Evolutionary conservation across 2,888 invertebrate genomes (phyloP), one percentile per base, ranked within the genome.

Genomic region (Entomobrya proxima): DNA sequence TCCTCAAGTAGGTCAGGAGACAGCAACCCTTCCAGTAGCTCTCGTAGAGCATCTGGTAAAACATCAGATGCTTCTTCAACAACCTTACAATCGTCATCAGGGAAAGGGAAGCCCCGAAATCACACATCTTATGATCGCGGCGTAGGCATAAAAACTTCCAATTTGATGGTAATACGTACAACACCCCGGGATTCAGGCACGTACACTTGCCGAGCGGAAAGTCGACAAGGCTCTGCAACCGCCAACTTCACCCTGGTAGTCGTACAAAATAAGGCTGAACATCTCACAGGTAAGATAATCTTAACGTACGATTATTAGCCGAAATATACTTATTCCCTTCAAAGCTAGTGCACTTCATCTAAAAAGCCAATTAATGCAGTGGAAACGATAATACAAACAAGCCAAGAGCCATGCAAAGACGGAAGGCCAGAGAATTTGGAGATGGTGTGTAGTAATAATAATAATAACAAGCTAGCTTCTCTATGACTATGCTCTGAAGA

Each of bases 171-270:
- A 88, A 93, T 94, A 90, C 93, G 95, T 37, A 95, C 94, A 7
- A 95, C 95, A 86, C 92, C 95, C 88, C 95, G 95, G 92, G 96
- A 96, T 91, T 94, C 95, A 50, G 96, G 96, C 55, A 93, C 94
- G 69, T 96, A 96, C 91, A 94, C 94, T 61, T 96, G 96, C 91
- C 93, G 94, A 79, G 96, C 96, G 0, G 96, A 96, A 91, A 96
- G 96, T 91, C 94, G 95, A 91, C 96, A 96, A 4, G 96, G 96
- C 0, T 94, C 94, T 91, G 95, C 95, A 13, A 95, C 95, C 92
- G 95, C 95, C 27, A 94, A 95, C 91, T 94, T 96, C 82, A 95
- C 94, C 85, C 92, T 96, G 90, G 93, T 94, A 0, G 94, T 96
- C 87, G 94, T 95, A 58, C 94, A 94, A 88, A 94, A 94, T 89